Conservation (phyloP, 2,888 invertebrate genomes). For the Marasmarcha lunaedactyla region DNA sequence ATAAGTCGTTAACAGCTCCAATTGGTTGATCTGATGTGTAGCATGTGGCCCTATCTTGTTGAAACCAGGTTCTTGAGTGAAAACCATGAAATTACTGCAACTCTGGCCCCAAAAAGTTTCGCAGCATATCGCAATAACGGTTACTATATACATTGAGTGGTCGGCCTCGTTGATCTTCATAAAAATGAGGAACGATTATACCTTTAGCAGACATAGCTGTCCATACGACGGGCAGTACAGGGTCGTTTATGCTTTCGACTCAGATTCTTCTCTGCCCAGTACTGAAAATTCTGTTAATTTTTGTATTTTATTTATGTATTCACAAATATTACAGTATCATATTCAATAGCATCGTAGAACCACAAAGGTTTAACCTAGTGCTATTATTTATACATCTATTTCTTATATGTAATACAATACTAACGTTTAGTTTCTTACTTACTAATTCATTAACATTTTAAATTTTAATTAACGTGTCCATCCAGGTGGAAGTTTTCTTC, state of each 20-base stretch:
- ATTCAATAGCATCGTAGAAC: no score
- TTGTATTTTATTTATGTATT: no score
- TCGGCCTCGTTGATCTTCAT: constrained; percentile 10
- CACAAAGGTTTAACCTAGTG: no score
- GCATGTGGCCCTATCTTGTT: constrained; percentile 16
- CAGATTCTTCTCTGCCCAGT: constrained; percentile 14
- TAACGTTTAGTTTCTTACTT: no score
- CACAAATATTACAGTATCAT: no score
- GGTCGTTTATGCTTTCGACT: constrained; percentile 13
- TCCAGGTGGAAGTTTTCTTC: constrained; percentile 15
- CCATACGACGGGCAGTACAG: constrained; percentile 11
- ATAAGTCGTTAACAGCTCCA: constrained; percentile 12
- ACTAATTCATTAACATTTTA: no score
- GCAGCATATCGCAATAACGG: constrained; percentile 17
- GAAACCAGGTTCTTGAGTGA: constrained; percentile 17
- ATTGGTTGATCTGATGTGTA: constrained; percentile 12
- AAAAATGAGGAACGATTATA: constrained; percentile 8
- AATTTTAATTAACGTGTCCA: constrained; percentile 11
- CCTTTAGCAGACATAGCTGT: constrained; percentile 4
- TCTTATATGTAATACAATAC: no score
- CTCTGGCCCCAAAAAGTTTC: constrained; percentile 15
- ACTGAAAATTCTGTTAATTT: constrained; percentile 11
- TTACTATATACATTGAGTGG: constrained; percentile 16
- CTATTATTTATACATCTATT: no score
- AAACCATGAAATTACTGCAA: constrained; percentile 11